Conservation (phyloP, 2,113 vertebrate genomes). For the Tinamus guttatus region DNA sequence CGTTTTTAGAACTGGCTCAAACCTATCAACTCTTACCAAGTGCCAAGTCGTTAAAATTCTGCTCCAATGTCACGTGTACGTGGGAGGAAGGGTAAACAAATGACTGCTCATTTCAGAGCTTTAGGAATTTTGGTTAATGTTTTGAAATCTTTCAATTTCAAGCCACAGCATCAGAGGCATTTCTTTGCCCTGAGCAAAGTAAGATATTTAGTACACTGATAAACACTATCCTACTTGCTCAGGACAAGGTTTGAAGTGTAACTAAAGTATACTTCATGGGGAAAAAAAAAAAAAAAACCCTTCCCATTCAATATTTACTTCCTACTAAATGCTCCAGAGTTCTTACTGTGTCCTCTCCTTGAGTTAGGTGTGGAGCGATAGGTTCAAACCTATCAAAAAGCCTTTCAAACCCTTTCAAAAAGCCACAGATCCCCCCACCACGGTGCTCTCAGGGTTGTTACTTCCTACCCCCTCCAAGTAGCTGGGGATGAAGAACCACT, state of each 20-base stretch:
- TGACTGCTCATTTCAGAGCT: neutral
- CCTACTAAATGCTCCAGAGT: neutral
- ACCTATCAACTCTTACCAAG: neutral
- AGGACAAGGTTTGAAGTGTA: neutral
- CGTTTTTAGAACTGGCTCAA: slow-evolving; percentile 26
- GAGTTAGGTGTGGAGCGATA: neutral
- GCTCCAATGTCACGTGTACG: neutral
- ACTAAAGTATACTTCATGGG: neutral
- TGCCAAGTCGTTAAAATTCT: neutral
- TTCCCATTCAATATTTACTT: neutral
- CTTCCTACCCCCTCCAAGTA: neutral
- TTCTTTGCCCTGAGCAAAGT: neutral
- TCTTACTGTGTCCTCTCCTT: neutral
- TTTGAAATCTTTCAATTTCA: neutral
- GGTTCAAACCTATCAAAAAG: too few species aligned
- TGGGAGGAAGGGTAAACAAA: neutral
- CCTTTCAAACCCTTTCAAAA: too few species aligned
- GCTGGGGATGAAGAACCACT: neutral
- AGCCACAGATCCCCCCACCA: neutral
- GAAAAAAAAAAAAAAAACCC: neutral
- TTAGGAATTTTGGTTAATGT: neutral
- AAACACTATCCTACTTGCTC: neutral
- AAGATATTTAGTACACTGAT: neutral
- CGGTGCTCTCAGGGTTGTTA: neutral
- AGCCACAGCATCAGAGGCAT: neutral